A percentile compares a stretch with the other conserved stretches of the same genome.
These are phyloP conservation scores for Koerneria pararmatus DNA, from an alignment of 2,888 invertebrate genomes.

Conservation along the genomic window DNA sequence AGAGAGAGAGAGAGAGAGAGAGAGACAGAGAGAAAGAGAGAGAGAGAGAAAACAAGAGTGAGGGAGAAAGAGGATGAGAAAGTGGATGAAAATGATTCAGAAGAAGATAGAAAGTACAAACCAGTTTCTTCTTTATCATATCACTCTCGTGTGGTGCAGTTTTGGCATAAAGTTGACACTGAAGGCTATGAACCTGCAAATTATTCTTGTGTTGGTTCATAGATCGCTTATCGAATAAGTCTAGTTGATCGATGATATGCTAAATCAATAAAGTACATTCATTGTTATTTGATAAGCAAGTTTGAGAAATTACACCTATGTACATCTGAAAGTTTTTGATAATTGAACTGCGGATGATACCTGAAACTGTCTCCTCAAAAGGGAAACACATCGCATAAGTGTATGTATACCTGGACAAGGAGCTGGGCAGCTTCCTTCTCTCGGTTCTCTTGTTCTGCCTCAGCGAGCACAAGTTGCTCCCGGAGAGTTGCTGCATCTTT, in stretches of 20 bases:
- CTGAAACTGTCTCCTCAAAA: too few species aligned
- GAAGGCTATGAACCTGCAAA: slow-evolving; percentile 51
- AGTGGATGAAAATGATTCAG: slow-evolving; percentile 7
- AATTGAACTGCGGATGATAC: too few species aligned
- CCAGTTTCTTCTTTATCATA: slow-evolving; percentile 65
- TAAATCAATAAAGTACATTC: too few species aligned
- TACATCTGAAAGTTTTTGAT: too few species aligned
- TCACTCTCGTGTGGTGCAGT: slow-evolving; percentile 63
- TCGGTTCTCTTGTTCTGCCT: slow-evolving; percentile 67
- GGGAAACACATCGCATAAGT: too few species aligned
- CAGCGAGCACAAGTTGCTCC: slow-evolving; percentile 72
- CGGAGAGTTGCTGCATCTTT: slow-evolving; percentile 73
- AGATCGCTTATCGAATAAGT: too few species aligned
- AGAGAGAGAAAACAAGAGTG: too few species aligned
- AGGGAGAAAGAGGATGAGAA: slow-evolving; percentile 13
- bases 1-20: slow-evolving; percentile 20
- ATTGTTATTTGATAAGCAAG: too few species aligned
- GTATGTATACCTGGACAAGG: slow-evolving; percentile 65
- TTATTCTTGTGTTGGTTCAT: too few species aligned
- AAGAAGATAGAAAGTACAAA: slow-evolving; percentile 4
- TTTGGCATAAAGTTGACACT: slow-evolving; percentile 59
- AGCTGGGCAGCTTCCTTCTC: slow-evolving; percentile 70
- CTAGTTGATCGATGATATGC: too few species aligned
- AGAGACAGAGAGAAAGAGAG: too few species aligned
- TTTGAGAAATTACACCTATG: too few species aligned